phyloP scores from a whole-genome alignment of 2,888 invertebrate genomes.

The Zele albiditarsus region DNA sequence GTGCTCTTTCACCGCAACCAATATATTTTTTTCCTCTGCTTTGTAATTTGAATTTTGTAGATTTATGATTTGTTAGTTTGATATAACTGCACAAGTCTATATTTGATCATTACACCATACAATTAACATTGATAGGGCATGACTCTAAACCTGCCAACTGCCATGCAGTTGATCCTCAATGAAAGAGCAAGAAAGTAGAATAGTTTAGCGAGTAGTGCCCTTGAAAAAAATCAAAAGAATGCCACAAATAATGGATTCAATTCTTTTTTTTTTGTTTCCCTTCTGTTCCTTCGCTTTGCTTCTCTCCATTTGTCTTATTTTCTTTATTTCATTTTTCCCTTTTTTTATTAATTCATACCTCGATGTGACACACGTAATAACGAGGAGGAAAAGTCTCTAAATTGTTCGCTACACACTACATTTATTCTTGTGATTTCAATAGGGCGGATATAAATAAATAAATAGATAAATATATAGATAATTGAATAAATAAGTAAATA shows the following conservation, averaged over 20 bases:
- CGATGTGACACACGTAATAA: slow-evolving; percentile 51
- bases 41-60: slow-evolving; percentile 42
- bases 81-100: slow-evolving; percentile 72
- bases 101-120: slow-evolving; percentile 60
- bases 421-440: slow-evolving; percentile 55
- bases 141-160: slow-evolving; percentile 22
- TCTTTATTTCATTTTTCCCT: slow-evolving; percentile 29
- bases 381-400: slow-evolving; percentile 54
- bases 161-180: slow-evolving; percentile 49
- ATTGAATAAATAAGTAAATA: too few species aligned
- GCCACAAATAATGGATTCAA: slow-evolving; percentile 13
- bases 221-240: slow-evolving; percentile 75
- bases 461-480: too few species aligned
- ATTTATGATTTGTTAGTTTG: slow-evolving; percentile 70
- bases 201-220: slow-evolving; percentile 68
- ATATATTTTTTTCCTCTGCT: slow-evolving; percentile 56
- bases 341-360: slow-evolving; percentile 32
- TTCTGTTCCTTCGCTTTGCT: background rate
- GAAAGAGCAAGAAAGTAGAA: slow-evolving; percentile 60
- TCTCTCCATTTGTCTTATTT: background rate
- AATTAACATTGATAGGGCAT: slow-evolving; percentile 63
- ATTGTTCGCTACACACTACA: slow-evolving; percentile 28
- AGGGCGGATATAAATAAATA: slow-evolving; percentile 51
- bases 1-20: slow-evolving; percentile 73
- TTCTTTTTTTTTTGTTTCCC: background rate